Percentiles rank a stretch among this genome's conserved stretches.
phyloP scores from a whole-genome alignment of 2,113 vertebrate species.

The Nycticryphes semicollaris region DNA sequence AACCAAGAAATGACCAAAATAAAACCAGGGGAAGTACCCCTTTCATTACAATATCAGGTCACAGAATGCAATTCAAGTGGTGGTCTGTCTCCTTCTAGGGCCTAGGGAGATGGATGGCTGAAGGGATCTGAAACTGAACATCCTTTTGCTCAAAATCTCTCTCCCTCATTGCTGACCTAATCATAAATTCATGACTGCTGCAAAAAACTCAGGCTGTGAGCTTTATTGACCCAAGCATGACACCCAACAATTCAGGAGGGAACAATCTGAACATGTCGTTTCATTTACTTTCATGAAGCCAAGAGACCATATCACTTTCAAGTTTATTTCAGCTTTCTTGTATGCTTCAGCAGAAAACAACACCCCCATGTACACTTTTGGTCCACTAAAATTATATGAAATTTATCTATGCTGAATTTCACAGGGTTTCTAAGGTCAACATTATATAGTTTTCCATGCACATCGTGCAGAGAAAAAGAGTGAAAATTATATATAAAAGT shows the following conservation, averaged over 20 bases:
- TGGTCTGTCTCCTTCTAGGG: background rate
- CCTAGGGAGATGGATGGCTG: background rate
- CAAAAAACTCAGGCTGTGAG: background rate
- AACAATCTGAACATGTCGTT: background rate
- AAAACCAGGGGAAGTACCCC: background rate
- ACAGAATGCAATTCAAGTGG: background rate
- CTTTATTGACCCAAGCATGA: background rate
- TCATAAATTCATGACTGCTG: slow-evolving; percentile 28
- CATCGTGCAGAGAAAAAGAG: background rate
- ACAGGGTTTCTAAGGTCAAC: background rate
- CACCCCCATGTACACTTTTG: background rate
- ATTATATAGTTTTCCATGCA: background rate
- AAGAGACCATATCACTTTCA: background rate
- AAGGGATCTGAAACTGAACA: background rate
- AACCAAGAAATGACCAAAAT: background rate
- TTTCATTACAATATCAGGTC: background rate
- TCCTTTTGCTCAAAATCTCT: background rate
- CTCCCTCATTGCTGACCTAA: background rate
- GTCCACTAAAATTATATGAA: slow-evolving; percentile 18
- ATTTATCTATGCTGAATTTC: background rate
- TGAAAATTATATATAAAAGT: background rate
- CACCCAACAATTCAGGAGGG: slow-evolving; percentile 2
- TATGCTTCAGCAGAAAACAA: slow-evolving; percentile 39
- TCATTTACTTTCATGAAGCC: slow-evolving; percentile 18
- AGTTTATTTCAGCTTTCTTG: slow-evolving; percentile 34